These are phyloP conservation scores for Xanthorhoe designata DNA, from an alignment of 2,888 invertebrate genomes.

Conservation along the genomic window DNA sequence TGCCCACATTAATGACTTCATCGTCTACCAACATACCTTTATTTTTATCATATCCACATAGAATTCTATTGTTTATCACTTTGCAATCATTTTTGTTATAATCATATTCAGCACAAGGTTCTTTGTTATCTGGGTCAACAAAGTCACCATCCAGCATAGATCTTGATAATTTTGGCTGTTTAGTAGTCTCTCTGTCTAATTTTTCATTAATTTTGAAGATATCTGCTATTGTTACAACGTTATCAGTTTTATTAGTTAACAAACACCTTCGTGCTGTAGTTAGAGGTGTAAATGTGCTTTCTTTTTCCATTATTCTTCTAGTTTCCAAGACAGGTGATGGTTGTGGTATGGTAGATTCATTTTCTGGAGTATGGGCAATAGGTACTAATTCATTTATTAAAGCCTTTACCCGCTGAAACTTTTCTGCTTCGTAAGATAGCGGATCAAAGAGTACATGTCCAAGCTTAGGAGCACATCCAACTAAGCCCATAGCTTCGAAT, in stretches of 20 bases:
- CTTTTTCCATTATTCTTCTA: background rate
- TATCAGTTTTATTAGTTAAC: background rate
- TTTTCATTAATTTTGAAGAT: slow-evolving; percentile 15
- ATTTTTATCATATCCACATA: slow-evolving; percentile 75
- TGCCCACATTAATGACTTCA: slow-evolving; percentile 52
- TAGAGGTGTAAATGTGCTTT: background rate
- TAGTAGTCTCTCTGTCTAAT: background rate
- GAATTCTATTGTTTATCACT: slow-evolving; percentile 57
- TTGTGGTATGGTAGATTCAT: slow-evolving; percentile 8
- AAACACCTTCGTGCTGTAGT: background rate
- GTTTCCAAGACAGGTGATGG: background rate
- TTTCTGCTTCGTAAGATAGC: slow-evolving; percentile 49
- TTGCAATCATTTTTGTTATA: slow-evolving; percentile 63
- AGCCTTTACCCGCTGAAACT: slow-evolving; percentile 26
- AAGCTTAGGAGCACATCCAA: slow-evolving; percentile 59
- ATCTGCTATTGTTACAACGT: slow-evolving; percentile 3
- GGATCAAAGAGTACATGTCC: slow-evolving; percentile 54
- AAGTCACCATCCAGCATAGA: background rate
- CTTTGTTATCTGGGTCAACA: slow-evolving; percentile 9
- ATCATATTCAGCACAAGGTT: slow-evolving; percentile 56
- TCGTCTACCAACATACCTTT: slow-evolving; percentile 48
- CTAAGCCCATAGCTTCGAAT: slow-evolving; percentile 1
- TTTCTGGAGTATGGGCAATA: background rate
- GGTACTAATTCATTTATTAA: slow-evolving; percentile 7
- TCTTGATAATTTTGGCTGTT: background rate